Evolutionary conservation across 2,113 vertebrate genomes (phyloP).

Genomic region (Microcebus tavaratra): DNA sequence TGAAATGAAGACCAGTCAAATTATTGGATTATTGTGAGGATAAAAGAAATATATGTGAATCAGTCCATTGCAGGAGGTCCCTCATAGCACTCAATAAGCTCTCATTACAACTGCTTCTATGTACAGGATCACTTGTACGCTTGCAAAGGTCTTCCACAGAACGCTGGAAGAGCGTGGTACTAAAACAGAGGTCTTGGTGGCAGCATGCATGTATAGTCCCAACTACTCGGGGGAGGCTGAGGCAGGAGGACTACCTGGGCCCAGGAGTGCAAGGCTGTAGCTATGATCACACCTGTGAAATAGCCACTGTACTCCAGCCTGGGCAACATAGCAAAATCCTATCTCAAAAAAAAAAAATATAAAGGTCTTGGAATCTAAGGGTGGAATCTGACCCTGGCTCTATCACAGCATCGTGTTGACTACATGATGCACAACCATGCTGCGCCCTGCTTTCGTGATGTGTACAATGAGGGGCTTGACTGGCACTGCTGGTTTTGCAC

Average conservation of each 20-base stretch:
- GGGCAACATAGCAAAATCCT: not conserved
- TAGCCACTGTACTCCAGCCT: not conserved
- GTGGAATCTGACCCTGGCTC: not conserved
- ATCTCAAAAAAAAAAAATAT: not conserved
- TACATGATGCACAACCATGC: fast-evolving
- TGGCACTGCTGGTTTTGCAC: not conserved
- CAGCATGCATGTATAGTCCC: too few species aligned
- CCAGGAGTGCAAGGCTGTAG: too few species aligned
- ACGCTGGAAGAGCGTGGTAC: not conserved
- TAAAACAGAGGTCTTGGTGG: not conserved
- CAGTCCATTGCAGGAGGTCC: not conserved
- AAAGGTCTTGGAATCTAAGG: not conserved
- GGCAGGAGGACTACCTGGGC: too few species aligned
- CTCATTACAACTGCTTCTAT: not conserved
- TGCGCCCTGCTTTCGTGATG: not conserved
- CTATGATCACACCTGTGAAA: too few species aligned
- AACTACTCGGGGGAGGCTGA: too few species aligned
- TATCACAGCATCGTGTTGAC: not conserved
- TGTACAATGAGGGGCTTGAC: not conserved
- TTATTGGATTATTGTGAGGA: fast-evolving
- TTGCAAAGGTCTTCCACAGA: not conserved
- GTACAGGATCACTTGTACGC: not conserved
- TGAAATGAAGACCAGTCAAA: not conserved
- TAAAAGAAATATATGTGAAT: not conserved
- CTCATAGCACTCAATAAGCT: too few species aligned